Conservation (phyloP, 2,888 invertebrate genomes). For the Oegoconia quadripuncta region DNA sequence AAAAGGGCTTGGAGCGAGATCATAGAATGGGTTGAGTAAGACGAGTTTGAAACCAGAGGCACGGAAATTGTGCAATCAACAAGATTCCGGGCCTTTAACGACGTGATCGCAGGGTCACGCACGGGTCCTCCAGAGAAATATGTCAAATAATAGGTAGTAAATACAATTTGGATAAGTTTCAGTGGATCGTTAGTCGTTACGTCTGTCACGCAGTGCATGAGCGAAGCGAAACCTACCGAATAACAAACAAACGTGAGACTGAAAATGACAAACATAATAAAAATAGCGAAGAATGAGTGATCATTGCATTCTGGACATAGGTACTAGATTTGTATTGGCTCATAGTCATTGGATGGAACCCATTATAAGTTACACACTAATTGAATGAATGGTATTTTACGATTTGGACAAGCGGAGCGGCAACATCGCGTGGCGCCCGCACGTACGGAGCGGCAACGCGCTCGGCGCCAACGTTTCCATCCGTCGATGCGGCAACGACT, state of each 20-base stretch:
- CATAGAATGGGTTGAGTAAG: slow-evolving; percentile 19
- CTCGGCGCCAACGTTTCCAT: slow-evolving; percentile 20
- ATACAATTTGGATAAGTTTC: slow-evolving; percentile 14
- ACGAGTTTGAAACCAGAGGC: slow-evolving; percentile 7
- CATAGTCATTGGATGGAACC: slow-evolving; percentile 33
- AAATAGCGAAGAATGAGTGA: not conserved
- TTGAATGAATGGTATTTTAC: slow-evolving; percentile 71
- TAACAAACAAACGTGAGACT: not conserved
- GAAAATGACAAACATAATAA: not conserved
- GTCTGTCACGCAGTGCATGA: slow-evolving; percentile 1
- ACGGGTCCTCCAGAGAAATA: slow-evolving; percentile 3
- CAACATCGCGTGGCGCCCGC: slow-evolving; percentile 61
- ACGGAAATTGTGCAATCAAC: slow-evolving; percentile 44
- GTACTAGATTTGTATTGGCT: slow-evolving; percentile 31
- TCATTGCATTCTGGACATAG: slow-evolving; percentile 19
- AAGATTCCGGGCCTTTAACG: slow-evolving; percentile 39
- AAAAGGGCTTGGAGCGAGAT: slow-evolving; percentile 29
- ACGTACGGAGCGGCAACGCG: slow-evolving; percentile 56
- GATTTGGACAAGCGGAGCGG: slow-evolving; percentile 47
- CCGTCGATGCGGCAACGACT: slow-evolving; percentile 55
- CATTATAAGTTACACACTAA: slow-evolving; percentile 49
- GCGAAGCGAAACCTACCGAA: slow-evolving; percentile 7
- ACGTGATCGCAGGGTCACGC: slow-evolving; percentile 21
- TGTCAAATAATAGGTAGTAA: slow-evolving; percentile 7
- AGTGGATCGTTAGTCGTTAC: not conserved